A percentile compares a stretch with the other conserved stretches of the same genome.
Conservation (phyloP, 2,113 vertebrate species). For the Pelecanus crispus region DNA sequence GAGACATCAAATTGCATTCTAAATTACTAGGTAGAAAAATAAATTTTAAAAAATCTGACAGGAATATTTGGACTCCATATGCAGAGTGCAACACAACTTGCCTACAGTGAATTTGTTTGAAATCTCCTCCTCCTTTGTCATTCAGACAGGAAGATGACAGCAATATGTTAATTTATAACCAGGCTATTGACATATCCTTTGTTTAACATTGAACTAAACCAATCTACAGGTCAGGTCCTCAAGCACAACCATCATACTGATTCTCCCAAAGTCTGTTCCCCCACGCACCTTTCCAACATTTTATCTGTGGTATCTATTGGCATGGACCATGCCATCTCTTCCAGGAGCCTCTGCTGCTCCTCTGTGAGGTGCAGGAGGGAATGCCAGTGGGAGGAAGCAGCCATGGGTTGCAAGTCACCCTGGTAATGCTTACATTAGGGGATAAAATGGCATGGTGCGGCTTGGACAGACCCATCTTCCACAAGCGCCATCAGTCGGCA, state of each 20-base stretch:
- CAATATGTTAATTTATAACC: neutral
- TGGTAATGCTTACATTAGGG: neutral
- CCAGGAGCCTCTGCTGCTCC: neutral
- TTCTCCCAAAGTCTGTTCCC: neutral
- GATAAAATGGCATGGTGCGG: neutral
- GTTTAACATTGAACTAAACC: neutral
- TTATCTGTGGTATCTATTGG: neutral
- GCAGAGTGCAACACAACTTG: neutral
- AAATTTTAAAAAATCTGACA: neutral
- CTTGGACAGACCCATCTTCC: neutral
- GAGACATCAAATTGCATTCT: neutral
- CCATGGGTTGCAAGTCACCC: neutral
- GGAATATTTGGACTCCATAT: neutral
- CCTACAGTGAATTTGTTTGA: neutral
- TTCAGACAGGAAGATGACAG: neutral
- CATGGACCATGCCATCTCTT: neutral
- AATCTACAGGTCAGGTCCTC: neutral
- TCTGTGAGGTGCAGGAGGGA: neutral
- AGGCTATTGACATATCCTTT: neutral
- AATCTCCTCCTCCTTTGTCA: neutral
- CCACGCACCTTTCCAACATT: accelerated
- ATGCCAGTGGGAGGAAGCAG: neutral
- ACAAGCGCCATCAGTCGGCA: neutral
- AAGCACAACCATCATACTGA: neutral
- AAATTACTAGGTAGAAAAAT: neutral